A percentile compares a stretch with the other conserved stretches of the same genome.
phyloP scores from a whole-genome alignment of 64 coral and sea anemone species.

The Pachyseris speciosa region DNA sequence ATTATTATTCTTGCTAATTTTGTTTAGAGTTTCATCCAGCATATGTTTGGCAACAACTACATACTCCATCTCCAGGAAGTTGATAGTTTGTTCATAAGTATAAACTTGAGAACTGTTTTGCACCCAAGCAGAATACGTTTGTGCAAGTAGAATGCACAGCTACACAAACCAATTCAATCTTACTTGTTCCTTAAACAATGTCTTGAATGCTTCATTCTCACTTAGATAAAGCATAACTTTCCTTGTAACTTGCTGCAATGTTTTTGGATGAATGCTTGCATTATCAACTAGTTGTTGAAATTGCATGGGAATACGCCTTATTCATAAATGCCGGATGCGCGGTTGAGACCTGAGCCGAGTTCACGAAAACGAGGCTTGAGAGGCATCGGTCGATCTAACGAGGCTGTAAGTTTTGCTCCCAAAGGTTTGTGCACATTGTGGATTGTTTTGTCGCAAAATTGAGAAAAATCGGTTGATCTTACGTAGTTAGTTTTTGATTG shows the following conservation, averaged over 20 bases:
- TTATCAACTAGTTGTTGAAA: conserved; percentile 36
- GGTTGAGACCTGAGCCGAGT: too few relatives aligned
- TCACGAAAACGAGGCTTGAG: too few relatives aligned
- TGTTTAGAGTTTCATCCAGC: conserved; percentile 5
- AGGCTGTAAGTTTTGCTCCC: too few relatives aligned
- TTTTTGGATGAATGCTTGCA: conserved; percentile 27
- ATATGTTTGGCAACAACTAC: not conserved
- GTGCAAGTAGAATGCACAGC: not conserved
- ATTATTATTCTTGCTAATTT: not conserved
- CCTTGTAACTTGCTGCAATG: conserved; percentile 20
- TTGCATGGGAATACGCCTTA: not conserved
- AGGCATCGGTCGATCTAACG: too few relatives aligned
- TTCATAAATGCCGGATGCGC: too few relatives aligned
- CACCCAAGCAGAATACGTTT: not conserved
- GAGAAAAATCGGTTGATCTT: too few relatives aligned
- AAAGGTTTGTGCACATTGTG: too few relatives aligned
- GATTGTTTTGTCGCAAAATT: too few relatives aligned
- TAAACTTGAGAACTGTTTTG: not conserved
- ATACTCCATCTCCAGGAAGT: not conserved
- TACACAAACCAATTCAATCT: conserved; percentile 54
- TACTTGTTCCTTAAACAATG: conserved; percentile 51
- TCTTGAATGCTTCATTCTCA: conserved; percentile 48
- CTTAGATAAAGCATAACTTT: conserved; percentile 35
- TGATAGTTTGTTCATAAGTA: not conserved
- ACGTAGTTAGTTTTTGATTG: too few relatives aligned